Evolutionary conservation across 2,797 vertebrate genomes (phyloP).

Genomic region (Parauchenoglanis punctatus): DNA sequence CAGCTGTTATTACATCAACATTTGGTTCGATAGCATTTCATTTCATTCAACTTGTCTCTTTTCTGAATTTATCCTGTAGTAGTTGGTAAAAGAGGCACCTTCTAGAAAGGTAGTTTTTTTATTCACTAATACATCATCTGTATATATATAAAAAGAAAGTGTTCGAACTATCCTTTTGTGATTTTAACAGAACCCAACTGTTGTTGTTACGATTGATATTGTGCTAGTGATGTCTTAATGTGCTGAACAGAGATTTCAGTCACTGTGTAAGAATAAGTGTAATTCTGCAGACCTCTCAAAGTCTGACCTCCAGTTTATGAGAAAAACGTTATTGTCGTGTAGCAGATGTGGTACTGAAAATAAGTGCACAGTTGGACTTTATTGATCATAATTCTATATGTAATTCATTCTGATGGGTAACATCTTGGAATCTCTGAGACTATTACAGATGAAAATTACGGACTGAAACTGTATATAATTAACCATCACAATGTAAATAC

Average conservation of each 20-base stretch:
- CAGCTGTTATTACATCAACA: neutral
- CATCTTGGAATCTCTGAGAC: neutral
- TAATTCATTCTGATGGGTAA: neutral
- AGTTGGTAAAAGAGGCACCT: constrained; percentile 6
- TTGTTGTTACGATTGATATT: constrained; percentile 9
- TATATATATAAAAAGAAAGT: neutral
- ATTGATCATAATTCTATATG: neutral
- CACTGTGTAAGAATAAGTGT: neutral
- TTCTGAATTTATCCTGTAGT: neutral
- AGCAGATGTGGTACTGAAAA: neutral
- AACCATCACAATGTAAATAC: neutral
- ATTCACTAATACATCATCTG: neutral
- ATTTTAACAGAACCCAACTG: neutral
- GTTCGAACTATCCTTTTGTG: neutral
- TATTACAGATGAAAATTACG: neutral
- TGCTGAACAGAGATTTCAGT: neutral
- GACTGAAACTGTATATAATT: constrained; percentile 11
- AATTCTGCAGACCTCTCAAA: neutral
- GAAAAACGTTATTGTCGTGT: neutral
- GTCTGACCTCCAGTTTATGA: neutral
- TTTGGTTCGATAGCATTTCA: neutral
- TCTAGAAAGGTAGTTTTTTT: neutral
- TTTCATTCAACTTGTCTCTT: neutral
- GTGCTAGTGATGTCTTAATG: constrained; percentile 6
- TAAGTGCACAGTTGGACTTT: neutral